phyloP scores from a whole-genome alignment of 2,797 vertebrate genomes.

The Cynopterus sphinx region DNA sequence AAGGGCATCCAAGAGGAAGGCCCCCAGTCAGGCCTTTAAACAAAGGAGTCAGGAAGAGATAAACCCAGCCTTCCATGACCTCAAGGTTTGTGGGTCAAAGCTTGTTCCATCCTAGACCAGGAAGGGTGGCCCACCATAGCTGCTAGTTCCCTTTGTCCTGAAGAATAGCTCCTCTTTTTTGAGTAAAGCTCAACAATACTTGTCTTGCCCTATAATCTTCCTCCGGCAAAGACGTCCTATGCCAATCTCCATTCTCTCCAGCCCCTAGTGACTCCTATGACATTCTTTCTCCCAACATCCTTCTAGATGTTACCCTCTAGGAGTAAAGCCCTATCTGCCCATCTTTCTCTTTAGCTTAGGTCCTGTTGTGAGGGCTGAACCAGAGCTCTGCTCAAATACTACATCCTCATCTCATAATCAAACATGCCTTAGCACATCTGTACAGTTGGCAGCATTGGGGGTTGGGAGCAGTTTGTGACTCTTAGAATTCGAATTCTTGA shows the following conservation, averaged over 20 bases:
- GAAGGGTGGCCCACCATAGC: neutral
- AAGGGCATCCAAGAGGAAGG: neutral
- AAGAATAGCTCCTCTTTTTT: neutral
- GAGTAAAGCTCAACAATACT: neutral
- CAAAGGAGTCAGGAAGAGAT: neutral
- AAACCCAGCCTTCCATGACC: neutral
- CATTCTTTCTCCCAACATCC: neutral
- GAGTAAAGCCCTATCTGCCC: neutral
- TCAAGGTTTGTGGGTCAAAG: neutral
- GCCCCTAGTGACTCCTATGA: neutral
- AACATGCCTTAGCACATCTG: neutral
- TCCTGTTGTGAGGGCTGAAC: neutral
- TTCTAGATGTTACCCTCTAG: neutral
- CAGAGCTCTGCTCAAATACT: neutral
- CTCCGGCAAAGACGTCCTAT: neutral
- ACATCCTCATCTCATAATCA: neutral
- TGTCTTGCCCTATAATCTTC: neutral
- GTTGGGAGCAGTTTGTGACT: neutral
- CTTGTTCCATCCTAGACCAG: neutral
- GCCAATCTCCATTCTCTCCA: neutral
- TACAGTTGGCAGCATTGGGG: neutral
- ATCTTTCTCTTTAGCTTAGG: neutral
- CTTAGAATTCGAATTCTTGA: conserved; percentile 31
- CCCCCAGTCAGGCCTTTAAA: neutral
- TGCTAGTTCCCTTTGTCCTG: neutral